Evolutionary conservation across 2,888 invertebrate genomes (phyloP).

Genomic region (Cephus spinipes): DNA sequence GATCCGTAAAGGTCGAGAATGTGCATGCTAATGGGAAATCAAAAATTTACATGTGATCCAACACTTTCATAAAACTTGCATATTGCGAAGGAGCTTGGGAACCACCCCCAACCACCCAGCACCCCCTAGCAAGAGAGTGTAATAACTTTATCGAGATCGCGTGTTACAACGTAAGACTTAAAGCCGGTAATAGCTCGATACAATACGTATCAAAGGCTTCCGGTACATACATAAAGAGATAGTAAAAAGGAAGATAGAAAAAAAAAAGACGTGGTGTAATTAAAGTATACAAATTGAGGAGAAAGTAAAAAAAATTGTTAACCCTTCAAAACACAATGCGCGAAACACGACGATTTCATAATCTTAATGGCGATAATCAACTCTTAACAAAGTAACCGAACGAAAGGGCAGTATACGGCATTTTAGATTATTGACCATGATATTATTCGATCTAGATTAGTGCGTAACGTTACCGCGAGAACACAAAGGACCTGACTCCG

Average conservation of each 20-base stretch:
- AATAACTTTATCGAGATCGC: slow-evolving; percentile 27
- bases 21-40: slow-evolving; percentile 25
- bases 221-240: background rate
- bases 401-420: background rate
- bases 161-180: background rate
- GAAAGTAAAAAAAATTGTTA: background rate
- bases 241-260: background rate
- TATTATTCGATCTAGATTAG: slow-evolving; percentile 3
- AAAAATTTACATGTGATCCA: slow-evolving; percentile 30
- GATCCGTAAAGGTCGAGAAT: slow-evolving; percentile 1
- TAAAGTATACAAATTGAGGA: background rate
- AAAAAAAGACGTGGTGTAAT: too few species aligned
- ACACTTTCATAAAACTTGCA: slow-evolving; percentile 12
- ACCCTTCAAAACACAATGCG: background rate
- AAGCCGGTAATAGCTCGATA: background rate
- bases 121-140: slow-evolving; percentile 23
- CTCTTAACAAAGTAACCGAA: background rate
- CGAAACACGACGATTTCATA: background rate
- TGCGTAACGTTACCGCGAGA: background rate
- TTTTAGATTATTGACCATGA: background rate
- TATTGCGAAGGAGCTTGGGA: slow-evolving; percentile 10
- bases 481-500: background rate
- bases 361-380: background rate
- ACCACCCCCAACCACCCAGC: slow-evolving; percentile 24
- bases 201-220: background rate